Evolutionary conservation across 2,113 vertebrate genomes (phyloP).

Genomic region (Ahaetulla prasina): DNA sequence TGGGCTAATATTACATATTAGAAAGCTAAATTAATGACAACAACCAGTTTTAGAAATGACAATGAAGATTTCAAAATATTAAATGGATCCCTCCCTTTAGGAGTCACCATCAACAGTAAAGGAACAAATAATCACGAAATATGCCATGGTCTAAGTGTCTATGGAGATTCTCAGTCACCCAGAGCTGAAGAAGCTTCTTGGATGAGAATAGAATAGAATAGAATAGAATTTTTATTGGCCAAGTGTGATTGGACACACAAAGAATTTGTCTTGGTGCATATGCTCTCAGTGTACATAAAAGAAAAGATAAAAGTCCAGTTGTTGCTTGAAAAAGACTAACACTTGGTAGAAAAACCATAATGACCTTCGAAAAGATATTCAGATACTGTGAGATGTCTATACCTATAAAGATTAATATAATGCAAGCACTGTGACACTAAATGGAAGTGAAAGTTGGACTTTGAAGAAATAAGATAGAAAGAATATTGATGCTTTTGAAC

Average conservation of each 20-base stretch:
- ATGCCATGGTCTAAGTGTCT: too few relatives aligned
- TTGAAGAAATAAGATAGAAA: background rate
- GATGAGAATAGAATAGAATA: too few relatives aligned
- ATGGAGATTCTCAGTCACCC: too few relatives aligned
- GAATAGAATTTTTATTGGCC: too few relatives aligned
- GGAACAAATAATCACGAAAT: background rate
- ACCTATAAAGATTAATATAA: background rate
- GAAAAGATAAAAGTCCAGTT: too few relatives aligned
- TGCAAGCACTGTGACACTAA: background rate
- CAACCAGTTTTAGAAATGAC: background rate
- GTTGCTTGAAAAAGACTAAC: background rate
- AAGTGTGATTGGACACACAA: too few relatives aligned
- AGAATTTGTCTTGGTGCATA: too few relatives aligned
- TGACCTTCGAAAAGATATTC: background rate
- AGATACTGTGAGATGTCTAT: background rate
- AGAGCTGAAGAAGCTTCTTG: too few relatives aligned
- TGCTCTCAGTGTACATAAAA: too few relatives aligned
- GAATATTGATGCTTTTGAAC: background rate
- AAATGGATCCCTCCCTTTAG: background rate
- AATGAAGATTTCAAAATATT: background rate
- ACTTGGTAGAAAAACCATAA: background rate
- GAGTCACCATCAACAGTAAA: background rate
- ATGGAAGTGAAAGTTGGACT: background rate
- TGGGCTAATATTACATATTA: background rate
- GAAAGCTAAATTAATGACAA: background rate